phyloP scores from a whole-genome alignment of 2,113 vertebrate genomes.

The Heloderma charlesbogerti region DNA sequence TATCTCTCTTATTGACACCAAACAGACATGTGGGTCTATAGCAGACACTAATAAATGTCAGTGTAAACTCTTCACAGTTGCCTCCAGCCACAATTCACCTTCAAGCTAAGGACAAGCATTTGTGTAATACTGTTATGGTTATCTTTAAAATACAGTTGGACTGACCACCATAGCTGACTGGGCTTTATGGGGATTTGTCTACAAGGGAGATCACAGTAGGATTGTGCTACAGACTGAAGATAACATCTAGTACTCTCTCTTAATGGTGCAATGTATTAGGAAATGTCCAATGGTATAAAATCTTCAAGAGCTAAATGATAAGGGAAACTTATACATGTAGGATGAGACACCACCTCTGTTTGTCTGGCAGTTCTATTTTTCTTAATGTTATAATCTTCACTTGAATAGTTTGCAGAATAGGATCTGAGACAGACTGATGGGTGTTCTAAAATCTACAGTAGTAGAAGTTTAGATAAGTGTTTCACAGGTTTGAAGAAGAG shows the following conservation, averaged over 20 bases:
- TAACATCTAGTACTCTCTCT: not conserved
- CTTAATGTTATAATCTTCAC: constrained; percentile 20
- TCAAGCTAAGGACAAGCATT: not conserved
- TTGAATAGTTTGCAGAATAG: not conserved
- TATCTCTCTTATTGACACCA: not conserved
- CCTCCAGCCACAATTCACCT: not conserved
- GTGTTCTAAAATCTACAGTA: not conserved
- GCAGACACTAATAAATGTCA: not conserved
- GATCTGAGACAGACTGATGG: not conserved
- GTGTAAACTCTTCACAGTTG: not conserved
- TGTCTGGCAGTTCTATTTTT: constrained; percentile 16
- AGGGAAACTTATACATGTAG: not conserved
- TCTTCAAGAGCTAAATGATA: not conserved
- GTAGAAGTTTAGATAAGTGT: constrained; percentile 4
- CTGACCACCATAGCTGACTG: not conserved
- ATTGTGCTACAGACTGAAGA: not conserved
- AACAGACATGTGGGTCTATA: not conserved
- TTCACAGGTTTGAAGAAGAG: not conserved
- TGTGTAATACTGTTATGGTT: not conserved
- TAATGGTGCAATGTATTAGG: not conserved
- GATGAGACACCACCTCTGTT: not conserved
- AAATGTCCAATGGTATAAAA: not conserved
- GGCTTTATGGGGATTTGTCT: not conserved
- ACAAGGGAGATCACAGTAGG: not conserved
- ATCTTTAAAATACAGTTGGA: not conserved